Conservation (phyloP, 2,888 invertebrate species). For the Drosophila paranaensis region DNA sequence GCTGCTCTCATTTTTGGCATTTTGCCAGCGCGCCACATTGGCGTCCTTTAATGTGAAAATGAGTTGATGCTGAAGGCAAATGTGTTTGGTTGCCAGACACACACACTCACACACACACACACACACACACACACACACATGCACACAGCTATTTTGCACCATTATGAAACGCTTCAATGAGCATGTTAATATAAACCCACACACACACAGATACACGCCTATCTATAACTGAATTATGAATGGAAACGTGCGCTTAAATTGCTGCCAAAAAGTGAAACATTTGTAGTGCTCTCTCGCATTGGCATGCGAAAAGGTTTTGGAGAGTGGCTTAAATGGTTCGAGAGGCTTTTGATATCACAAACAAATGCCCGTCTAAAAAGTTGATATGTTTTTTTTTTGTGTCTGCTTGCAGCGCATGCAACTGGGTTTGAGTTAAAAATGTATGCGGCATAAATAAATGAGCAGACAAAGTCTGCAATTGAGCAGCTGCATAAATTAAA, state of each 20-base stretch:
- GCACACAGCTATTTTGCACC: slow-evolving; percentile 39
- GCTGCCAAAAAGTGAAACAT: slow-evolving; percentile 41
- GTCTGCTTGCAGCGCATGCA: slow-evolving; percentile 2
- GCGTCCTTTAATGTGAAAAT: slow-evolving; percentile 78
- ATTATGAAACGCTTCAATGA: slow-evolving; percentile 77
- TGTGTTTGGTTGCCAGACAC: slow-evolving; percentile 56
- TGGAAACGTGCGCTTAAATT: slow-evolving; percentile 27
- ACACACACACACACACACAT: background rate
- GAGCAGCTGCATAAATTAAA: slow-evolving; percentile 36
- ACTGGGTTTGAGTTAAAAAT: slow-evolving; percentile 10
- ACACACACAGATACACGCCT: slow-evolving; percentile 28
- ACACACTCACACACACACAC: background rate
- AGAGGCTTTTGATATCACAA: slow-evolving; percentile 37
- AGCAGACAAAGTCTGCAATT: slow-evolving; percentile 26
- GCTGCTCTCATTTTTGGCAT: slow-evolving; percentile 68
- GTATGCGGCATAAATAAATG: slow-evolving; percentile 20
- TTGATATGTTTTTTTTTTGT: background rate
- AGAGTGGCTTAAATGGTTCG: slow-evolving; percentile 31
- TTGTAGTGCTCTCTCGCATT: slow-evolving; percentile 17
- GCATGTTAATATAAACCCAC: slow-evolving; percentile 40
- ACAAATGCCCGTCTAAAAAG: slow-evolving; percentile 24
- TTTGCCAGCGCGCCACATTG: slow-evolving; percentile 77
- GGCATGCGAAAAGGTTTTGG: slow-evolving; percentile 28
- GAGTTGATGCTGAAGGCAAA: slow-evolving; percentile 68
- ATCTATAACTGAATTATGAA: slow-evolving; percentile 9